These are phyloP conservation scores for Eciton burchellii DNA, from an alignment of 1,140 invertebrate genomes.

Conservation along the genomic window DNA sequence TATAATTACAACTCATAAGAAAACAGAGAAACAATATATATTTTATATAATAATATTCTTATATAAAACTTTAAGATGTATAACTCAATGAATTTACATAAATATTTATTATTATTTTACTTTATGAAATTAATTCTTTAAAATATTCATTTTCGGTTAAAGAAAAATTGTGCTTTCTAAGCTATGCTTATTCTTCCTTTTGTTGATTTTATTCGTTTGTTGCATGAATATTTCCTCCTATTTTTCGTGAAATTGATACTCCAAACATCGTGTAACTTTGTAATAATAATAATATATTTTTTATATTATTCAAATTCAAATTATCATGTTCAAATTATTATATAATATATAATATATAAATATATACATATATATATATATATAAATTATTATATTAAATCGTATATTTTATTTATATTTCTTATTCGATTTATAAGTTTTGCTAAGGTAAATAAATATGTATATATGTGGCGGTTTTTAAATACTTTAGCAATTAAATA, in stretches of 20 bases:
- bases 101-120: not conserved
- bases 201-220: not conserved
- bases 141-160: not conserved
- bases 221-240: constrained; percentile 4
- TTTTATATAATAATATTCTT: not conserved
- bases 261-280: not conserved
- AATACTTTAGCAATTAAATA: not conserved
- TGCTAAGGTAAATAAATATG: constrained; percentile 9
- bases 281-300: constrained; percentile 18
- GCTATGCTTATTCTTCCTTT: constrained; percentile 8
- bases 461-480: not conserved
- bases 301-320: not conserved
- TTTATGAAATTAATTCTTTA: not conserved
- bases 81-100: constrained; percentile 26
- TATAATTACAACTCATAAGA: constrained; percentile 1
- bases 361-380: not conserved
- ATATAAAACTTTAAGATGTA: not conserved
- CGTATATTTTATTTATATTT: not conserved
- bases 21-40: not conserved
- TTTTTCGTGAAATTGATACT: constrained; percentile 1
- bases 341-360: not conserved
- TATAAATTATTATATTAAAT: constrained; percentile 9
- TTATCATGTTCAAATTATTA: not conserved
- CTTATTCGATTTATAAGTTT: not conserved
- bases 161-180: constrained; percentile 13